Evolutionary conservation across 2,888 invertebrate species (phyloP).

Genomic region (Congeria kusceri): DNA sequence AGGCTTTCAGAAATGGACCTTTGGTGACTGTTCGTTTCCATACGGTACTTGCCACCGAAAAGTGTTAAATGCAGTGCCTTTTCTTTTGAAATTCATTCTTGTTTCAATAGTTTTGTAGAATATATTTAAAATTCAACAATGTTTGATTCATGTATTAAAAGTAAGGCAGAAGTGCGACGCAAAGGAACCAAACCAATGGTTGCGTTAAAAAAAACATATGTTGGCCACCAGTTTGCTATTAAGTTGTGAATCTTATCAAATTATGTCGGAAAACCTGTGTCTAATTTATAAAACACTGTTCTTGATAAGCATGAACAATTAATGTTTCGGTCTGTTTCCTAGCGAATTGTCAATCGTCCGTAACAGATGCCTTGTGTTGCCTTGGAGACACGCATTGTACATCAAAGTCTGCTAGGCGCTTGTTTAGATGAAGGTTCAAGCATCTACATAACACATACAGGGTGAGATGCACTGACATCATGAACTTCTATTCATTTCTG

Average conservation of each 20-base stretch:
- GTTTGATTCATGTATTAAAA: too few relatives aligned
- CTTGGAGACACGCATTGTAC: slow-evolving; percentile 36
- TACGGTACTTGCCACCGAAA: too few relatives aligned
- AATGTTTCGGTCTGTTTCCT: slow-evolving; percentile 58
- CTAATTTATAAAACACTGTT: slow-evolving; percentile 9
- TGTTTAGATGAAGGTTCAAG: slow-evolving; percentile 37
- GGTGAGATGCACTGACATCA: slow-evolving; percentile 7
- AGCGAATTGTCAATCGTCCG: slow-evolving; percentile 46
- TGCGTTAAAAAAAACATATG: too few relatives aligned
- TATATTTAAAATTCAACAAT: too few relatives aligned
- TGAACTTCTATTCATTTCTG: too few relatives aligned
- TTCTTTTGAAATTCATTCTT: too few relatives aligned
- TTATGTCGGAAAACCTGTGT: slow-evolving; percentile 5
- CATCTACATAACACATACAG: slow-evolving; percentile 41
- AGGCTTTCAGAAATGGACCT: too few relatives aligned
- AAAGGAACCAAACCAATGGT: too few relatives aligned
- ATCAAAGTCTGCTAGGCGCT: slow-evolving; percentile 48
- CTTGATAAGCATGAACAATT: slow-evolving; percentile 32
- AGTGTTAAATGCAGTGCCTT: too few relatives aligned
- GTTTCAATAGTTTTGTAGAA: too few relatives aligned
- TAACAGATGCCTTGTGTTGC: slow-evolving; percentile 49
- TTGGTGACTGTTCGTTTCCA: too few relatives aligned
- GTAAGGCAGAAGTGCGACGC: too few relatives aligned
- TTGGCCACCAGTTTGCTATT: neutral
- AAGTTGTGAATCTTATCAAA: slow-evolving; percentile 9